Evolutionary conservation across 1,140 invertebrate genomes (phyloP), one percentile per base, ranked within the genome.

Genomic region (Telenomus remus): DNA sequence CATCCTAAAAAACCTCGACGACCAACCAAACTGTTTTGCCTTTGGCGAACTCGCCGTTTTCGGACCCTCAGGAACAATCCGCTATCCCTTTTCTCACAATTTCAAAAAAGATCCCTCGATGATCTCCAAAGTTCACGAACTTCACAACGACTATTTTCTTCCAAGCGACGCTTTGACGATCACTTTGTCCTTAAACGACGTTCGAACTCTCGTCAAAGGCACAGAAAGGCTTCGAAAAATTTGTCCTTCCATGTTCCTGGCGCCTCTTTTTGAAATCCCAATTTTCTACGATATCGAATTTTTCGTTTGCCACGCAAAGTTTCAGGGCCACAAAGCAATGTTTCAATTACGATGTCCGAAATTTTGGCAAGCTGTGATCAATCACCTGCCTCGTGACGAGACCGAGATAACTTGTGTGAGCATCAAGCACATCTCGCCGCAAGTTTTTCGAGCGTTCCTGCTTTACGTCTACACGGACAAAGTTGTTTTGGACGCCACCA

Each of bases 201-300:
- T 35, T 11, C 0, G 2, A 19, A 63, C 1, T 9, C 14, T 14
- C 39, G 39, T n/a, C 16, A 19, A n/a, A 37, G 27, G 7, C n/a
- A 16, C 4, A 16, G 14, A 4, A 53, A 53, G 12, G 0, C 7
- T 19, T 12, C 2, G 10, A 12, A 37, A 46, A 1, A 3, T 34
- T 9, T 53, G 12, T 10, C 8, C n/a, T 11, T 12, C 42, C 6
- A 10, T 4, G 13, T 37, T 27, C 46, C 43, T 63, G 49, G 0
- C 46, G 15, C 44, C 39, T 9, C 49, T 44, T 10, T 63, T 63
- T 9, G 39, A 53, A 7, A 46, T 53, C 11, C 60, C 60, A 2
- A 16, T 19, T 1, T 10, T 53, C 12, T 46, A 35, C 19, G 60
- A 63, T 8, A 37, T 63, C 4, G 42, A 54, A 37, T 63, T 66